Evolutionary conservation across 2,113 vertebrate species (phyloP).

Genomic region (Catharus fuscescens): DNA sequence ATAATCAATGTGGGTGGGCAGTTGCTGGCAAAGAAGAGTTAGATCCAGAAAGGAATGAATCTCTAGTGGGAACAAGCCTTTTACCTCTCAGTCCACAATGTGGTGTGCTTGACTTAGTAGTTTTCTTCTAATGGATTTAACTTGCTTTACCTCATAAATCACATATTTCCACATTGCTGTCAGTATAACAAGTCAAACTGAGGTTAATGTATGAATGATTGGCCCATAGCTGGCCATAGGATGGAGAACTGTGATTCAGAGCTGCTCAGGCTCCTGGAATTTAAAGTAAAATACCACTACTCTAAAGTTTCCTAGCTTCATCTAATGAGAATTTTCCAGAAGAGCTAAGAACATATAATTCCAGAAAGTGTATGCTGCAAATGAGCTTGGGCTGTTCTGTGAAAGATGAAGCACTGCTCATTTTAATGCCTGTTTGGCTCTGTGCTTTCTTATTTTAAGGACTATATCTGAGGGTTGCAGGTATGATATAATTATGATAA

Average conservation of each 20-base stretch:
- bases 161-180: neutral
- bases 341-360: neutral
- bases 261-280: neutral
- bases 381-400: neutral
- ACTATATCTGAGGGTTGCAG: neutral
- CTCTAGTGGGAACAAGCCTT: neutral
- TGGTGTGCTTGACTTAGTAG: neutral
- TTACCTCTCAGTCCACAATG: neutral
- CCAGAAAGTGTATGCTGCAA: neutral
- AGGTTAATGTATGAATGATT: neutral
- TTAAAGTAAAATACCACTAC: neutral
- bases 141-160: slow-evolving; percentile 3
- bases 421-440: neutral
- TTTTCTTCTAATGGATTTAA: neutral
- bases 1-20: neutral
- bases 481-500: neutral
- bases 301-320: neutral
- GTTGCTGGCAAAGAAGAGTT: neutral
- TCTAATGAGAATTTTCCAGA: neutral
- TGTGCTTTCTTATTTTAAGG: neutral
- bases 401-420: neutral
- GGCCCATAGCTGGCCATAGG: neutral
- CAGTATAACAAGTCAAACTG: neutral
- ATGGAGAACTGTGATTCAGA: neutral
- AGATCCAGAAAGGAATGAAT: neutral